These are phyloP conservation scores for Caerostris extrusa DNA, from an alignment of 1,140 invertebrate genomes.

Conservation along the genomic window DNA sequence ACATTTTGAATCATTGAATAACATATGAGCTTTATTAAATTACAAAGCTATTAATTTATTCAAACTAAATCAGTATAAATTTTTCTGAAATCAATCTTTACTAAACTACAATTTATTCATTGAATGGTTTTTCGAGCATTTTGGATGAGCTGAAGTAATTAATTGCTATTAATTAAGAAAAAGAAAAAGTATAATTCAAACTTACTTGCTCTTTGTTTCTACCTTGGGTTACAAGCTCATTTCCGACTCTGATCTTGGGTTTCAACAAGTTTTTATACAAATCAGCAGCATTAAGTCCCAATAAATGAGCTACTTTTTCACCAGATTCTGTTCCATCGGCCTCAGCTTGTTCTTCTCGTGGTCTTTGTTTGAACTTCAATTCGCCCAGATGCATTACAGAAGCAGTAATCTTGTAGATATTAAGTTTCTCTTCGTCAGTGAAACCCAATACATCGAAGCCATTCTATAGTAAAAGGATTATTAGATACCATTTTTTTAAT, in stretches of 20 bases:
- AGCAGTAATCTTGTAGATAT: slow-evolving; percentile 85
- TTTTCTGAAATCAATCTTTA: no score
- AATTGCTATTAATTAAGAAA: no score
- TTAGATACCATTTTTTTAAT: background rate
- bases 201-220: slow-evolving; percentile 84
- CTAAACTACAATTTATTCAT: no score
- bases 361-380: slow-evolving; percentile 86
- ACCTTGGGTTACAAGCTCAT: slow-evolving; percentile 86
- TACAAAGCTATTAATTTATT: no score
- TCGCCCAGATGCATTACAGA: slow-evolving; percentile 85
- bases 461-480: slow-evolving; percentile 78
- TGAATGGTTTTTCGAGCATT: no score
- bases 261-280: slow-evolving; percentile 84
- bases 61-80: no score
- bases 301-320: slow-evolving; percentile 84
- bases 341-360: slow-evolving; percentile 87
- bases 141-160: no score
- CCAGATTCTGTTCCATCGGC: slow-evolving; percentile 85
- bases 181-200: background rate
- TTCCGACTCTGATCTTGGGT: slow-evolving; percentile 85
- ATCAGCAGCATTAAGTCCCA: slow-evolving; percentile 84
- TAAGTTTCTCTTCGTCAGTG: slow-evolving; percentile 84
- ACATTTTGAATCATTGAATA: no score
- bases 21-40: no score
- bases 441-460: slow-evolving; percentile 86